Percentiles rank a stretch among this genome's conserved stretches.
These are phyloP conservation scores for Cydia strobilella DNA, from an alignment of 1,140 invertebrate species.

Conservation along the genomic window DNA sequence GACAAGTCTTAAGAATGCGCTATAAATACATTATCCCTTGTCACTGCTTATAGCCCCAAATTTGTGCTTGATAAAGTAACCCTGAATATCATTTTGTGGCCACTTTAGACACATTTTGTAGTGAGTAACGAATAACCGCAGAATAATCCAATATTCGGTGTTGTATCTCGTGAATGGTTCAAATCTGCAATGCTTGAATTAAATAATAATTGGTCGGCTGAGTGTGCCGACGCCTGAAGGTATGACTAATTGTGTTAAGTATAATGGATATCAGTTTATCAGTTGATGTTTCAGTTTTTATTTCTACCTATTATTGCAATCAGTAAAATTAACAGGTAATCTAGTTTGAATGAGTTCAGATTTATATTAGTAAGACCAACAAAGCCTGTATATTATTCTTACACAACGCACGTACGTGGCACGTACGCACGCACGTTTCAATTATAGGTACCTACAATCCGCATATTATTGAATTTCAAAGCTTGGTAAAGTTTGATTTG, in stretches of 20 bases:
- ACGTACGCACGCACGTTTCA: background rate
- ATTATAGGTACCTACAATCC: background rate
- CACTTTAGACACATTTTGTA: too few species aligned
- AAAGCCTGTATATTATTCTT: too few species aligned
- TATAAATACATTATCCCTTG: constrained; percentile 3
- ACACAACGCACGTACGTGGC: too few species aligned
- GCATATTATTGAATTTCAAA: background rate
- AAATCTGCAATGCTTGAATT: background rate
- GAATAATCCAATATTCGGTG: background rate
- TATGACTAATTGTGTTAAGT: too few species aligned
- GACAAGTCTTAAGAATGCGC: background rate
- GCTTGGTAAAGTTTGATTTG: constrained; percentile 2
- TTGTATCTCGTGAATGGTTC: background rate
- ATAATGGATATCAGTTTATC: too few species aligned
- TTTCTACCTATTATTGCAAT: too few species aligned
- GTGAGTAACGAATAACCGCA: background rate
- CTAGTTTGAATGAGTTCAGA: too few species aligned
- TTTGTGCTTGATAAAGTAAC: background rate
- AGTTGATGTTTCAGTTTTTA: too few species aligned
- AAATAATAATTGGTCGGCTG: too few species aligned
- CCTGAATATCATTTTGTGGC: constrained; percentile 12
- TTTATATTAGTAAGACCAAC: too few species aligned
- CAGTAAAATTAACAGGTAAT: too few species aligned
- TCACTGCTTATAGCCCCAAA: background rate
- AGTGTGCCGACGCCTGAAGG: too few species aligned